Conservation (phyloP, 2,797 vertebrate species). For the Margarornis squamiger region DNA sequence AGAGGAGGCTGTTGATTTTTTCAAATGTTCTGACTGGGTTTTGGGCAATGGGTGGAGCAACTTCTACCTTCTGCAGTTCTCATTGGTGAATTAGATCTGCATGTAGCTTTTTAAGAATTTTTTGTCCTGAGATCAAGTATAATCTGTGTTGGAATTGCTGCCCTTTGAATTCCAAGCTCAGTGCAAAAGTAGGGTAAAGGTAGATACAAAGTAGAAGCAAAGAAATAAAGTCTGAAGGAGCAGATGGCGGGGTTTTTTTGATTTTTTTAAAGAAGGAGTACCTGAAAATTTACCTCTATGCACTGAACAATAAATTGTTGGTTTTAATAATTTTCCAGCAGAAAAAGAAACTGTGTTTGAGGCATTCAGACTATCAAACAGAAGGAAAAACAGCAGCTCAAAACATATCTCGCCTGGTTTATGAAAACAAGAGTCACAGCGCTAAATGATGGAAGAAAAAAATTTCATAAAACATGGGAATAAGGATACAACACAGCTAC, state of each 20-base stretch:
- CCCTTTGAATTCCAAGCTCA: slow-evolving; percentile 55
- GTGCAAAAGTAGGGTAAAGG: slow-evolving; percentile 51
- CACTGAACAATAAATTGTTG: neutral
- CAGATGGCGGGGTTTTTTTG: neutral
- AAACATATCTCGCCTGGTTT: neutral
- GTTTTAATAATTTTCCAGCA: neutral
- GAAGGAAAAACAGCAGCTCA: neutral
- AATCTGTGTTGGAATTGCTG: slow-evolving; percentile 69
- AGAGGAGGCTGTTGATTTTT: slow-evolving; percentile 24
- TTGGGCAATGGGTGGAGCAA: slow-evolving; percentile 38
- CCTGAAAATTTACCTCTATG: neutral
- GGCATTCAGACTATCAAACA: neutral
- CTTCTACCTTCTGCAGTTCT: neutral
- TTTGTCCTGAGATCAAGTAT: slow-evolving; percentile 64
- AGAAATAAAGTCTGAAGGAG: slow-evolving; percentile 8
- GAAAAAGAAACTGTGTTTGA: neutral
- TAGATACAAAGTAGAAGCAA: slow-evolving; percentile 53
- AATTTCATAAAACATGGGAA: neutral
- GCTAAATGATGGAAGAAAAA: slow-evolving; percentile 12
- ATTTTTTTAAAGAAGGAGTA: neutral
- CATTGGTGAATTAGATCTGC: slow-evolving; percentile 65
- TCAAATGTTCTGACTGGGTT: slow-evolving; percentile 22
- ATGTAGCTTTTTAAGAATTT: slow-evolving; percentile 51
- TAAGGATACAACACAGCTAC: neutral
- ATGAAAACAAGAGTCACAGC: neutral